Conservation (phyloP, 2,797 vertebrate genomes). For the Gymnoscopelus microlampas region DNA sequence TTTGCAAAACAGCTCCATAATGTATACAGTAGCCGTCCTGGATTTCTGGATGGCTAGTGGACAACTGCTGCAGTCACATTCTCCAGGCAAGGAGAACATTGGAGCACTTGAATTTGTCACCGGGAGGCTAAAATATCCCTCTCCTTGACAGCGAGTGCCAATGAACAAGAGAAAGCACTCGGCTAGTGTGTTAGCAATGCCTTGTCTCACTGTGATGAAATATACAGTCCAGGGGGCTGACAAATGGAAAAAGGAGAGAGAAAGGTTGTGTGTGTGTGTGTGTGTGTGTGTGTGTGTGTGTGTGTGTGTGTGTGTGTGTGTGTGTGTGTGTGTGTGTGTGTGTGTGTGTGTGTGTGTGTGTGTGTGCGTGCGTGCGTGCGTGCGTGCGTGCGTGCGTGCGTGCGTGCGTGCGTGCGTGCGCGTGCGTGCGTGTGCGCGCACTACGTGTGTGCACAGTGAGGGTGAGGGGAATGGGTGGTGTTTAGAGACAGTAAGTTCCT, state of each 20-base stretch:
- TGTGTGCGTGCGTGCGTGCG: too few relatives aligned
- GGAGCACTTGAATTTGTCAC: conserved; percentile 59
- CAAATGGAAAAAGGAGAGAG: conserved; percentile 36
- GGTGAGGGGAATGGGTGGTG: too few relatives aligned
- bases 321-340: neutral
- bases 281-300: conserved; percentile 12
- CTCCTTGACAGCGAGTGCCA: conserved; percentile 49
- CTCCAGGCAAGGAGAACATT: conserved; percentile 51
- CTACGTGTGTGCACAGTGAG: too few relatives aligned
- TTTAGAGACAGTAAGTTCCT: too few relatives aligned
- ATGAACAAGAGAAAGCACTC: conserved; percentile 70
- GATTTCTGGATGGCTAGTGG: conserved; percentile 14
- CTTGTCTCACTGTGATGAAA: conserved; percentile 59
- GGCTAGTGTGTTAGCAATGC: conserved; percentile 45
- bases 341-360: too few relatives aligned
- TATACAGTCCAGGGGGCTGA: conserved; percentile 46
- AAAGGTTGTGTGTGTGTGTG: conserved; percentile 15
- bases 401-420: too few relatives aligned
- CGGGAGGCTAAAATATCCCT: conserved; percentile 32
- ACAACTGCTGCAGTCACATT: conserved; percentile 44
- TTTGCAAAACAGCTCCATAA: neutral
- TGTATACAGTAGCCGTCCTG: neutral
- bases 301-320: neutral
- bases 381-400: neutral
- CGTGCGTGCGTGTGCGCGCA: too few relatives aligned